Evolutionary conservation across 2,888 invertebrate species (phyloP), one percentile per base, ranked within the genome.

Genomic region (Ormyrus thymus): DNA sequence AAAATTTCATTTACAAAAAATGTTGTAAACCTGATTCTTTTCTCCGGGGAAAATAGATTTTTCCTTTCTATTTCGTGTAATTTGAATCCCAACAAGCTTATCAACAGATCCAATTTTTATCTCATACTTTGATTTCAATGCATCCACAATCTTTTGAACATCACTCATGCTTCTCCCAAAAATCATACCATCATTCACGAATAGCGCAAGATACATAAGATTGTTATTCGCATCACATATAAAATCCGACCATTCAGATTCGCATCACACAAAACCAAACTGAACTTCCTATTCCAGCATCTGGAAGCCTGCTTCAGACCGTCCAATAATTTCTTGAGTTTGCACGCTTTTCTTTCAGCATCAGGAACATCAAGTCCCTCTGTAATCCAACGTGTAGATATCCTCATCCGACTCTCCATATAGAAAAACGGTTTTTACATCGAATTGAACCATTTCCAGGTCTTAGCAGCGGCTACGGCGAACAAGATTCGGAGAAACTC

Each of bases 301-400:
- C 68, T 64, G 5, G 79, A 59, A 0, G 74, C 66, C 62, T 81
- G 81, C 45, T 81, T 79, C 8, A 81, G 45, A 1, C 81, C 81
- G 50, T 76, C 76, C 29, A 72, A 70, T 55, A 76, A 61, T 51
- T 76, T 78, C 7, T 55, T 7, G n/a, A 81, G 61, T 45, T 61
- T 55, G n/a, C 72, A 78, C 13, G 75, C 68, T 11, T 62, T 50
- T n/a, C n/a, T n/a, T n/a, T n/a, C n/a, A n/a, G n/a, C n/a, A n/a
- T n/a, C n/a, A n/a, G n/a, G n/a, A n/a, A 29, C 45, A 4, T 53
- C 13, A 3, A 80, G 43, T 13, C 78, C 78, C 1, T 61, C 61
- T 0, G 78, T 73, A 4, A 76, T 5, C 7, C 69, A 45, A 51
- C n/a, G 79, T 81, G 46, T 29, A 73, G 6, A 81, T 70, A 5